Conservation (phyloP, 2,888 invertebrate species). For the Cheilosia urbana region DNA sequence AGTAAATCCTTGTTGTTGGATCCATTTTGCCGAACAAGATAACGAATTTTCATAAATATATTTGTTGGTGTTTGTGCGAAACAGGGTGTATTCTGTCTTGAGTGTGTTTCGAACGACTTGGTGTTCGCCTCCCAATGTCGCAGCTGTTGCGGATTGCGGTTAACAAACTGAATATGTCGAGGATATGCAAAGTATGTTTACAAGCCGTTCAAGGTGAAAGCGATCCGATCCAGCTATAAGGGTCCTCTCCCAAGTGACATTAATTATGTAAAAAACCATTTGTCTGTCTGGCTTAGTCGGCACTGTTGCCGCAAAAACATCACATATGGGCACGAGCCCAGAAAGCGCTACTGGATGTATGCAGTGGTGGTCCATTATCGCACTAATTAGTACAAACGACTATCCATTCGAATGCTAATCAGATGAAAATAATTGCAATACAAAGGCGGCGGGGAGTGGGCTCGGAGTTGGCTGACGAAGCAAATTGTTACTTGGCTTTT, state of each 20-base stretch:
- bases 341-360: neutral
- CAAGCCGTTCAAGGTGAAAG: conserved; percentile 21
- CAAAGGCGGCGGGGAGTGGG: neutral
- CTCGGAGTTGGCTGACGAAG: neutral
- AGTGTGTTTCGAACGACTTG: conserved; percentile 22
- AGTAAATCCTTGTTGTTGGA: conserved; percentile 58
- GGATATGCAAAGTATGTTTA: conserved; percentile 35
- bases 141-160: conserved; percentile 13
- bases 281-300: conserved; percentile 29
- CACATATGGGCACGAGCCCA: conserved; percentile 22
- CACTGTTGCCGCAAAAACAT: conserved; percentile 20
- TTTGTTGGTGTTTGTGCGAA: conserved; percentile 3
- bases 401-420: conserved; percentile 42
- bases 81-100: neutral
- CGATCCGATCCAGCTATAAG: neutral
- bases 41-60: conserved; percentile 61
- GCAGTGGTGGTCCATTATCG: conserved; percentile 15
- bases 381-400: conserved; percentile 54
- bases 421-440: conserved; percentile 51
- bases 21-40: conserved; percentile 58
- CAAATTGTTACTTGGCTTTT: neutral
- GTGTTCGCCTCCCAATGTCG: neutral
- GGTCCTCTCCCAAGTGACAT: conserved; percentile 12
- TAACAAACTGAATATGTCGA: conserved; percentile 17
- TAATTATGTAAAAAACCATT: conserved; percentile 57